Conservation (phyloP, 2,113 vertebrate genomes). For the Nothobranchius furzeri region DNA sequence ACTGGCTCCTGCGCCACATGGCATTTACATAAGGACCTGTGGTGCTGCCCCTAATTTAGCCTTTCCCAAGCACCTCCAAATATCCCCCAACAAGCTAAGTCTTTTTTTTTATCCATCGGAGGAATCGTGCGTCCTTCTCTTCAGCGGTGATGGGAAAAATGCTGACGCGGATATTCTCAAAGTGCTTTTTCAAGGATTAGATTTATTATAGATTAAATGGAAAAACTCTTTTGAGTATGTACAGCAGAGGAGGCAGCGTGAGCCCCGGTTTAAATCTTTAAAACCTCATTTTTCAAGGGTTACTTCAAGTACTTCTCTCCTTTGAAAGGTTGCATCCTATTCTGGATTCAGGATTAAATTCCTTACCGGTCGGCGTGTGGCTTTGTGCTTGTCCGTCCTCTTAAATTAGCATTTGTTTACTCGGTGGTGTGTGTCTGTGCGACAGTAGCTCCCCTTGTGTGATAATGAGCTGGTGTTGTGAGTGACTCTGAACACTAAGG, state of each 20-base stretch:
- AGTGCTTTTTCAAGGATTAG: slow-evolving; percentile 36
- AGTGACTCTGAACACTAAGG: slow-evolving; percentile 39
- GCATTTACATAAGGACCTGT: slow-evolving; percentile 72
- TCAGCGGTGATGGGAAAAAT: slow-evolving; percentile 14
- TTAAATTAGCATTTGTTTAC: slow-evolving; percentile 16
- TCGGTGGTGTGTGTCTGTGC: slow-evolving; percentile 20
- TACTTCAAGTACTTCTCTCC: background rate
- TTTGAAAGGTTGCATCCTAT: slow-evolving; percentile 1
- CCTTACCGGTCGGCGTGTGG: slow-evolving; percentile 4
- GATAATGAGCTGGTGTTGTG: slow-evolving; percentile 47
- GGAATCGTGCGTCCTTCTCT: slow-evolving; percentile 19
- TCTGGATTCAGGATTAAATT: slow-evolving; percentile 9
- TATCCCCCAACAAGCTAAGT: slow-evolving; percentile 51
- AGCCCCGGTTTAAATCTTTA: slow-evolving; percentile 8
- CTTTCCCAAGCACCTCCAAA: slow-evolving; percentile 67
- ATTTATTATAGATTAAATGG: slow-evolving; percentile 44
- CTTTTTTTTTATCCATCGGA: slow-evolving; percentile 60
- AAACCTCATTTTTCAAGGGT: slow-evolving; percentile 3
- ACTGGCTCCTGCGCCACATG: slow-evolving; percentile 50
- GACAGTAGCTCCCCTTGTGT: slow-evolving; percentile 17
- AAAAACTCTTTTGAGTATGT: slow-evolving; percentile 23
- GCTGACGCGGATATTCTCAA: slow-evolving; percentile 36
- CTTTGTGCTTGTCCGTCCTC: slow-evolving; percentile 9
- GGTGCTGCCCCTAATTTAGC: slow-evolving; percentile 68
- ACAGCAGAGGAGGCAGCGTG: slow-evolving; percentile 17